Percentiles rank a stretch among this genome's conserved stretches.
These are phyloP conservation scores for Vollenhovia emeryi DNA, from an alignment of 1,140 invertebrate species.

Conservation along the genomic window DNA sequence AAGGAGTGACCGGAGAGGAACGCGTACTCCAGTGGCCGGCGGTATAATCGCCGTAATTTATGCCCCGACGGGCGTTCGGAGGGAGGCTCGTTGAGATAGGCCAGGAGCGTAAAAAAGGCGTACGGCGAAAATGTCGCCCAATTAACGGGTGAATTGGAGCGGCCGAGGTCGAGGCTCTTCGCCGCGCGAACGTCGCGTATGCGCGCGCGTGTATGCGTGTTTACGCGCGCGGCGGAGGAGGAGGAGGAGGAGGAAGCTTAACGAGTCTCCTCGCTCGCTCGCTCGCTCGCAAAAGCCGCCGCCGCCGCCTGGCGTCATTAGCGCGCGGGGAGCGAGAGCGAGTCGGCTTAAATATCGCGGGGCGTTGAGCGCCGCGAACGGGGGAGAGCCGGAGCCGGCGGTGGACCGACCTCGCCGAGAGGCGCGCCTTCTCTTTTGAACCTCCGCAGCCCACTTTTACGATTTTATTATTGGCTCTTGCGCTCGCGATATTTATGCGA, in stretches of 20 bases:
- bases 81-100: constrained; percentile 79
- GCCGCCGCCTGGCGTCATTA: constrained; percentile 77
- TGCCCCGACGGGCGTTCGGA: constrained; percentile 61
- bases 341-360: constrained; percentile 78
- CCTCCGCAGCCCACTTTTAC: constrained; percentile 75
- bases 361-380: constrained; percentile 68
- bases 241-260: constrained; percentile 71
- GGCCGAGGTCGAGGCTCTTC: constrained; percentile 73
- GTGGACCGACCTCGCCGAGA: constrained; percentile 46
- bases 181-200: constrained; percentile 3
- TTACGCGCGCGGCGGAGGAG: not conserved
- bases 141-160: constrained; percentile 84
- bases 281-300: constrained; percentile 64
- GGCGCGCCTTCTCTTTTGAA: constrained; percentile 69
- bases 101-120: constrained; percentile 80
- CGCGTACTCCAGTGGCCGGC: constrained; percentile 69
- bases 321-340: constrained; percentile 64
- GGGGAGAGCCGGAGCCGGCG: not conserved
- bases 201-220: constrained; percentile 9
- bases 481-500: constrained; percentile 74
- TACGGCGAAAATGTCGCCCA: constrained; percentile 83
- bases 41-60: constrained; percentile 83
- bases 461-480: constrained; percentile 78
- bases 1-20: not conserved
- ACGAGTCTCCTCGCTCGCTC: constrained; percentile 74